These are phyloP conservation scores for Ibidorhyncha struthersii DNA, from an alignment of 2,113 vertebrate genomes.

Conservation along the genomic window DNA sequence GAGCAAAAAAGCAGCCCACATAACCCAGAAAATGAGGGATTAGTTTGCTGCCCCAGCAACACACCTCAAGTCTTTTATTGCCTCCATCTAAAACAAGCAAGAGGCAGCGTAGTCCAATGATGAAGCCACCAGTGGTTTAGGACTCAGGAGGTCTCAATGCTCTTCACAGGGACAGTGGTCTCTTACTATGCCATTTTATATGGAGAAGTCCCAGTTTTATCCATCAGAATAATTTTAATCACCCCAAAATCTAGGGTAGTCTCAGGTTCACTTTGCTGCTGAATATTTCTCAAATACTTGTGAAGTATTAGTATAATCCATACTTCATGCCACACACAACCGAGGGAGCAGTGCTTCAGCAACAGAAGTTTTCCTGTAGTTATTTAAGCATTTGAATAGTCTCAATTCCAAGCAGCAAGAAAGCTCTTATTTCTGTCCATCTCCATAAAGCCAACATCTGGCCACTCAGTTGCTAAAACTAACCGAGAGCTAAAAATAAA, in stretches of 20 bases:
- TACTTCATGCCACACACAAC: neutral
- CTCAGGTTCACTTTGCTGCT: neutral
- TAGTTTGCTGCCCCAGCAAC: neutral
- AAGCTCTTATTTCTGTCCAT: neutral
- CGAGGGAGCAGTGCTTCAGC: neutral
- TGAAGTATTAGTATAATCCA: neutral
- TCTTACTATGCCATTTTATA: neutral
- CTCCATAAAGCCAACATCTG: neutral
- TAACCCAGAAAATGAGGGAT: neutral
- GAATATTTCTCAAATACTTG: neutral
- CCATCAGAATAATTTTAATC: neutral
- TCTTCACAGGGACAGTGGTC: neutral
- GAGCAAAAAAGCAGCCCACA: neutral
- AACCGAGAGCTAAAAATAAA: slow-evolving; percentile 1
- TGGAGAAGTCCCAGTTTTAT: neutral
- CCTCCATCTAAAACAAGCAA: neutral
- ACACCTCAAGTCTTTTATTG: neutral
- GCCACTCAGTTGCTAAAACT: neutral
- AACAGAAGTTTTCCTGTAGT: neutral
- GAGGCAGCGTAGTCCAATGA: neutral
- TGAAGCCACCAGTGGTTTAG: neutral
- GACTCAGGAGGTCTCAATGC: neutral
- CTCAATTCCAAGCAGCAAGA: neutral
- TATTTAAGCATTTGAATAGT: neutral
- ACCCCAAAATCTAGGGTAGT: neutral